These are phyloP conservation scores for Sclerodermus sp. DNA, from an alignment of 2,888 invertebrate genomes.

Conservation along the genomic window DNA sequence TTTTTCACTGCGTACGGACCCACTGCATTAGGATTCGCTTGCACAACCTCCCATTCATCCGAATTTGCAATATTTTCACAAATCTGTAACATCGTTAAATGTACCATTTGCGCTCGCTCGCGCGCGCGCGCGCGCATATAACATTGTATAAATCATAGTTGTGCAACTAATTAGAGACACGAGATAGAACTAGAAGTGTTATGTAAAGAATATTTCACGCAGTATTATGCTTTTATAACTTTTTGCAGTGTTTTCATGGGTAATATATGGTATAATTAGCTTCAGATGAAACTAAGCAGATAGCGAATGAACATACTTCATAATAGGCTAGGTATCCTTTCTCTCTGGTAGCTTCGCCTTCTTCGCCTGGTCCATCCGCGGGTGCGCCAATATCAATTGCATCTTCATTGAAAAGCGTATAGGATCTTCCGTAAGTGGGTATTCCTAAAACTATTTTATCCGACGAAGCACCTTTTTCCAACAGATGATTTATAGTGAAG, in stretches of 20 bases:
- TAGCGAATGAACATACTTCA: slow-evolving; percentile 64
- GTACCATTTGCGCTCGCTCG: too few relatives aligned
- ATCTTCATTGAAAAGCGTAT: slow-evolving; percentile 83
- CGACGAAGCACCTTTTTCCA: slow-evolving; percentile 76
- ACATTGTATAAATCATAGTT: too few relatives aligned
- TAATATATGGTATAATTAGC: too few relatives aligned
- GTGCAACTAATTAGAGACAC: too few relatives aligned
- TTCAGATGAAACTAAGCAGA: neutral
- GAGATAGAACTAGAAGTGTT: too few relatives aligned
- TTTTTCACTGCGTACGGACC: slow-evolving; percentile 87
- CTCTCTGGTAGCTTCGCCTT: slow-evolving; percentile 88
- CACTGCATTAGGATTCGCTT: slow-evolving; percentile 80
- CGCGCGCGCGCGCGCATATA: too few relatives aligned
- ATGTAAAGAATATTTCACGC: too few relatives aligned
- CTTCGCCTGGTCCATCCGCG: slow-evolving; percentile 87
- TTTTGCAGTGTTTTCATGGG: too few relatives aligned
- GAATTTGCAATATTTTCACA: slow-evolving; percentile 77
- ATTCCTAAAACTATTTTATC: slow-evolving; percentile 84
- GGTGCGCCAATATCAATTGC: slow-evolving; percentile 85
- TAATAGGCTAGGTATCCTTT: slow-evolving; percentile 92
- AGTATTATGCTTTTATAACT: too few relatives aligned
- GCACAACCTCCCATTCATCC: slow-evolving; percentile 80
- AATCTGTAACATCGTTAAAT: slow-evolving; percentile 62
- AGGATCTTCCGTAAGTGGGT: slow-evolving; percentile 88
- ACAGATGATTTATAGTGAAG: slow-evolving; percentile 80